Conservation (phyloP, 1,140 invertebrate species). For the Sitophilus oryzae region DNA sequence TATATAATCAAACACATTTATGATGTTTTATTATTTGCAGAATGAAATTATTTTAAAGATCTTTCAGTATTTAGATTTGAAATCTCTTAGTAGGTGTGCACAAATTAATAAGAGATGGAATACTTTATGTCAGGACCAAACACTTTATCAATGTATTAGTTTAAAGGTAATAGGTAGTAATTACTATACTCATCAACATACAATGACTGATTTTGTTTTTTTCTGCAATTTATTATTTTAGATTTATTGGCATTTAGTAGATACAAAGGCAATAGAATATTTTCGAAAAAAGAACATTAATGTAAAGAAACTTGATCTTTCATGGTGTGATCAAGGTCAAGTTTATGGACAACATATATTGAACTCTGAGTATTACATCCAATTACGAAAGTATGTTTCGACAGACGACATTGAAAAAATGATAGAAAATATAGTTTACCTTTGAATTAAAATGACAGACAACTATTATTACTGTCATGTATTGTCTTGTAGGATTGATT, state of each 20-base stretch:
- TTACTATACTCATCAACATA: too few relatives aligned
- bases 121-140: constrained; percentile 65
- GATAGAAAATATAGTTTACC: too few relatives aligned
- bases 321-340: constrained; percentile 73
- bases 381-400: constrained; percentile 10
- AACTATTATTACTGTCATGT: too few relatives aligned
- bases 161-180: constrained; percentile 67
- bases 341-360: constrained; percentile 28
- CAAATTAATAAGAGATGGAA: constrained; percentile 71
- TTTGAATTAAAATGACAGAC: too few relatives aligned
- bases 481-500: background rate
- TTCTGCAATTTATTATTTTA: constrained; percentile 31
- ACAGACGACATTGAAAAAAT: too few relatives aligned
- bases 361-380: constrained; percentile 12
- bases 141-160: constrained; percentile 73
- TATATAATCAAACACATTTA: constrained; percentile 13
- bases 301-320: constrained; percentile 73
- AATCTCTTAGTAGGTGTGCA: constrained; percentile 67
- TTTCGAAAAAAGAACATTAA: constrained; percentile 57
- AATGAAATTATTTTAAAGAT: constrained; percentile 61
- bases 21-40: constrained; percentile 24
- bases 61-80: constrained; percentile 70
- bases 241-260: constrained; percentile 52
- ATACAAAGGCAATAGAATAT: constrained; percentile 45
- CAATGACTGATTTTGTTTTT: too few relatives aligned